Evolutionary conservation across 1,140 invertebrate species (phyloP).

Genomic region (Calephelis nemesis): DNA sequence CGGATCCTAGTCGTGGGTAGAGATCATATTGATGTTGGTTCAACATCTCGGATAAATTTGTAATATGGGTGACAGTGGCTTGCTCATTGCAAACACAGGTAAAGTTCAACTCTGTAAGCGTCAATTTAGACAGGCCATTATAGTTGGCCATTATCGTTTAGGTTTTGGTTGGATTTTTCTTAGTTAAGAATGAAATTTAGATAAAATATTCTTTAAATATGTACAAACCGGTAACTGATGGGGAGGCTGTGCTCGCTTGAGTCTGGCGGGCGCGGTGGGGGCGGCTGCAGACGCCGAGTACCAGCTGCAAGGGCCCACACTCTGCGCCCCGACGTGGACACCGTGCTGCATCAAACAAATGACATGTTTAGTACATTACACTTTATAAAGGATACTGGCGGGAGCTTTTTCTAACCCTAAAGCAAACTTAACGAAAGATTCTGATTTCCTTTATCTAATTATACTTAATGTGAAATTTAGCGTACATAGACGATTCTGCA

Average conservation of each 20-base stretch:
- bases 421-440: neutral
- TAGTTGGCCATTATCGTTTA: too few relatives aligned
- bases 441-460: too few relatives aligned
- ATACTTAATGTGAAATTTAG: too few relatives aligned
- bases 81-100: too few relatives aligned
- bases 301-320: slow-evolving; percentile 66
- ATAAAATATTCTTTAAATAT: too few relatives aligned
- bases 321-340: slow-evolving; percentile 58
- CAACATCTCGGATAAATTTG: too few relatives aligned
- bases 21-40: too few relatives aligned
- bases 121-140: neutral
- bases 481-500: too few relatives aligned
- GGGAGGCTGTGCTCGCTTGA: slow-evolving; percentile 61
- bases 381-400: neutral
- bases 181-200: too few relatives aligned
- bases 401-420: neutral
- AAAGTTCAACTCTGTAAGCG: neutral
- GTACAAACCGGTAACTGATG: slow-evolving; percentile 58
- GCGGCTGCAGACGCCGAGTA: slow-evolving; percentile 65
- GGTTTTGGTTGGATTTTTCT: too few relatives aligned
- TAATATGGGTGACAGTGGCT: too few relatives aligned
- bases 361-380: neutral
- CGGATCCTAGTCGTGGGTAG: too few relatives aligned
- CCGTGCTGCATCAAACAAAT: slow-evolving; percentile 50
- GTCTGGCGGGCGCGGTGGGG: slow-evolving; percentile 61